phyloP scores from a whole-genome alignment of 2,113 vertebrate species.

The Zosterops pallidus region DNA sequence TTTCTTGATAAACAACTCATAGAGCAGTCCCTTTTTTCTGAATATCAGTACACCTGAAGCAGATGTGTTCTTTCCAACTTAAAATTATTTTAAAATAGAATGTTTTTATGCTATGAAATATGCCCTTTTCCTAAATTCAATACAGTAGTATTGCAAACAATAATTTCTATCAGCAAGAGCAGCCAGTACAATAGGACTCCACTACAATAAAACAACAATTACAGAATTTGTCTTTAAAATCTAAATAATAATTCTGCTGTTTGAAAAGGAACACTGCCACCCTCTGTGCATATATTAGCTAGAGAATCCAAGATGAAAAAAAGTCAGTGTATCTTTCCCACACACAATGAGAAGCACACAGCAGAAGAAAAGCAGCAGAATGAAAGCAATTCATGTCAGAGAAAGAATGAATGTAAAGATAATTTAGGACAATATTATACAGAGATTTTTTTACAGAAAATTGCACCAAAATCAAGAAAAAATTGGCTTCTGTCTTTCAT shows the following conservation, averaged over 20 bases:
- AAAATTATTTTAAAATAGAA: not conserved
- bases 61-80: not conserved
- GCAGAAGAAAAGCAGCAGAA: not conserved
- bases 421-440: not conserved
- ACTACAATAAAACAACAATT: not conserved
- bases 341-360: not conserved
- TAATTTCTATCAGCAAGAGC: not conserved
- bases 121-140: not conserved
- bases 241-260: not conserved
- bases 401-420: not conserved
- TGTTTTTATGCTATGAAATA: not conserved
- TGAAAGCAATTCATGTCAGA: not conserved
- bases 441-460: not conserved
- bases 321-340: not conserved
- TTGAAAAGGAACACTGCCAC: not conserved
- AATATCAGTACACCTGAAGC: not conserved
- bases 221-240: not conserved
- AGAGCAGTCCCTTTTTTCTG: not conserved
- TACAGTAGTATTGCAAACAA: not conserved
- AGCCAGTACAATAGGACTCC: not conserved
- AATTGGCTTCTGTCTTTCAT: not conserved
- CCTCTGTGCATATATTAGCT: not conserved
- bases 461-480: not conserved
- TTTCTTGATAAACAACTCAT: not conserved
- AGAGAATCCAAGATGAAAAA: not conserved